phyloP scores from a whole-genome alignment of 2,888 invertebrate species.

The Drosophila demipolita region DNA sequence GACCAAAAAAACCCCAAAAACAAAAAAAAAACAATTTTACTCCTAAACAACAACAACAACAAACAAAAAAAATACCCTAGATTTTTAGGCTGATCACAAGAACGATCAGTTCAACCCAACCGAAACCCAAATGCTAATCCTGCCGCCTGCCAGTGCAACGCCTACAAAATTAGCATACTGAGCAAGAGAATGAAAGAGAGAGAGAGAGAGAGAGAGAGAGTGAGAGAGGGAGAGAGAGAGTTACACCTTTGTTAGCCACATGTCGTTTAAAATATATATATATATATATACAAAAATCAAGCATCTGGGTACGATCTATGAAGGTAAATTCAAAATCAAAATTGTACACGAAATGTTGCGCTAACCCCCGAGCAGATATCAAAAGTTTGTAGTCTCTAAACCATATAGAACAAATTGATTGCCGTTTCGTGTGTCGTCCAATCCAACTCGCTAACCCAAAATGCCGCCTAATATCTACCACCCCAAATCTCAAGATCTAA shows the following conservation, averaged over 20 bases:
- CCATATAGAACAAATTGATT: constrained; percentile 44
- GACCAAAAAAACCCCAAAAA: constrained; percentile 36
- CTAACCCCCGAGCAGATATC: constrained; percentile 67
- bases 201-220: constrained; percentile 41
- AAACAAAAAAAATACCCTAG: constrained; percentile 35
- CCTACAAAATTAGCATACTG: constrained; percentile 40
- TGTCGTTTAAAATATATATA: constrained; percentile 26
- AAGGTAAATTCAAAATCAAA: constrained; percentile 84
- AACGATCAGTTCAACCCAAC: constrained; percentile 30
- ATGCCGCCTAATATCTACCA: constrained; percentile 12
- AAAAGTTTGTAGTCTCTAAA: constrained; percentile 76
- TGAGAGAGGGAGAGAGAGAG: constrained; percentile 42
- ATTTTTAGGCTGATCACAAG: constrained; percentile 10
- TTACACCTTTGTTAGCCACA: constrained; percentile 57
- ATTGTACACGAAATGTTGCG: constrained; percentile 70
- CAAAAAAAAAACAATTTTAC: constrained; percentile 3
- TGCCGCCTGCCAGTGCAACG: constrained; percentile 64
- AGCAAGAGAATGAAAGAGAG: constrained; percentile 44
- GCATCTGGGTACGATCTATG: constrained; percentile 85
- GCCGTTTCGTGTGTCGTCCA: constrained; percentile 37
- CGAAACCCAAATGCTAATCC: constrained; percentile 46
- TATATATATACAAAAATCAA: constrained; percentile 27
- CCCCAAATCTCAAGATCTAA: constrained; percentile 29
- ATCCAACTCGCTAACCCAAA: constrained; percentile 16
- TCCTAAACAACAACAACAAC: constrained; percentile 6